Conservation (phyloP, 2,113 vertebrate species). For the Protobothrops mucrosquamatus region DNA sequence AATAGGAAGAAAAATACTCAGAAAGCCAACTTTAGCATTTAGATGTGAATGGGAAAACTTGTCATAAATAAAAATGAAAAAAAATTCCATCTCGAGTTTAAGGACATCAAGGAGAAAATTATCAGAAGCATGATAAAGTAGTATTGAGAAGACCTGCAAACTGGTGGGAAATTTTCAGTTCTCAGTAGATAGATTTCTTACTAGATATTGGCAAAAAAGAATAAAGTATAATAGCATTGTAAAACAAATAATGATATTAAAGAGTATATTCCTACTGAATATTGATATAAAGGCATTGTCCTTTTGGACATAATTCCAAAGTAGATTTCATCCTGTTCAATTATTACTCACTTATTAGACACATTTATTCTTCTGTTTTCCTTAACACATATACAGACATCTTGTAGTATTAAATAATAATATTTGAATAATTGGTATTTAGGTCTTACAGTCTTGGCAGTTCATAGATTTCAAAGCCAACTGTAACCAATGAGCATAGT, state of each 20-base stretch:
- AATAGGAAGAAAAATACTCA: background rate
- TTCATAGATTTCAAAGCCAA: too few relatives aligned
- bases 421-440: background rate
- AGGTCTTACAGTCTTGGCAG: too few relatives aligned
- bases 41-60: background rate
- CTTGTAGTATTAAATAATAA: background rate
- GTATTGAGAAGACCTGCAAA: background rate
- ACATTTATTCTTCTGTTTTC: background rate
- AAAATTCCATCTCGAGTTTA: background rate
- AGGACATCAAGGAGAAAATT: background rate
- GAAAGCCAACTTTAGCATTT: background rate
- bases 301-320: background rate
- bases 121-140: background rate
- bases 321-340: background rate
- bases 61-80: background rate
- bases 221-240: too few relatives aligned
- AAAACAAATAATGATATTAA: background rate
- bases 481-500: too few relatives aligned
- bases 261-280: background rate
- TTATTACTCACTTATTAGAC: background rate
- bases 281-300: background rate
- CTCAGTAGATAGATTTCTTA: background rate
- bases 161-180: background rate
- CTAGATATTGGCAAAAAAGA: background rate
- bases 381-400: background rate